These are phyloP conservation scores for Shinisaurus crocodilurus DNA, from an alignment of 2,113 vertebrate species.

Conservation along the genomic window DNA sequence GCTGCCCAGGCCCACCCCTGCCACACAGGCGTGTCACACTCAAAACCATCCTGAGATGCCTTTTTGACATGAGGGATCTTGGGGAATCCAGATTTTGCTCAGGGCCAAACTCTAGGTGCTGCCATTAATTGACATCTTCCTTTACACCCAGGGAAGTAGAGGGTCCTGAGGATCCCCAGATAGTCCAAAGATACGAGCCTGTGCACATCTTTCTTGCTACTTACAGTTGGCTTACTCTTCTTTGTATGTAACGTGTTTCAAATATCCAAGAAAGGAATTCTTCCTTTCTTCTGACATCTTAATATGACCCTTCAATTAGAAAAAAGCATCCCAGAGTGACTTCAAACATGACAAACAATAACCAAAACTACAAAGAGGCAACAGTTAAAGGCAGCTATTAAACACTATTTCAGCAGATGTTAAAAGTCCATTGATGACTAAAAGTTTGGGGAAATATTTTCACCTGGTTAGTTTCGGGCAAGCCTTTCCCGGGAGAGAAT, in stretches of 20 bases:
- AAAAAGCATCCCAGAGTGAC: too few species aligned
- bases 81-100: not conserved
- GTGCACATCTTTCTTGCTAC: not conserved
- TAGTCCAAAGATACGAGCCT: not conserved
- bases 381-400: too few species aligned
- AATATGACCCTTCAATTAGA: too few species aligned
- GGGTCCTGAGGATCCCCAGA: not conserved
- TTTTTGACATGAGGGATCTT: not conserved
- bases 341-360: too few species aligned
- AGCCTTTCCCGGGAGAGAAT: too few species aligned
- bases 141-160: not conserved
- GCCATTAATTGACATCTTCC: not conserved
- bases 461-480: too few species aligned
- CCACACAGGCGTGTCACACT: conserved; percentile 1
- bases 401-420: too few species aligned
- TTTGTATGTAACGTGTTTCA: not conserved
- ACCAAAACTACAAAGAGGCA: too few species aligned
- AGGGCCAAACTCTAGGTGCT: not conserved
- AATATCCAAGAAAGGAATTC: not conserved
- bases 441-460: too few species aligned
- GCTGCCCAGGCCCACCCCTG: not conserved
- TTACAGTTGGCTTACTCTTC: not conserved
- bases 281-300: too few species aligned
- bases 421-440: too few species aligned
- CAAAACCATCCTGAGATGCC: too few species aligned